A percentile compares a stretch with the other conserved stretches of the same genome.
phyloP scores from a whole-genome alignment of 2,113 vertebrate species.

The Salvelinus sp. region DNA sequence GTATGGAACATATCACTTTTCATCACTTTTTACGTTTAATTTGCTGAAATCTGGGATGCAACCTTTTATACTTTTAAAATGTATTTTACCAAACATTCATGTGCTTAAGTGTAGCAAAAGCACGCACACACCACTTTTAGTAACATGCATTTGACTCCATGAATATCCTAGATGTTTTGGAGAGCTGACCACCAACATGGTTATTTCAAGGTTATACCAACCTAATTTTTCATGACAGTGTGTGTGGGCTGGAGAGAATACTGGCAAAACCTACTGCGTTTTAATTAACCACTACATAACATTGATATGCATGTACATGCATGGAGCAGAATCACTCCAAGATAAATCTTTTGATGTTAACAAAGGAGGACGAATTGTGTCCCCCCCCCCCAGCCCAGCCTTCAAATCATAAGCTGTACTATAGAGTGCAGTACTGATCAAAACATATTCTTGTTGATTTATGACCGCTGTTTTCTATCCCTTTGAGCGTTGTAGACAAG shows the following conservation, averaged over 20 bases:
- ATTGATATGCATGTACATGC: not conserved
- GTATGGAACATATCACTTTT: too few relatives aligned
- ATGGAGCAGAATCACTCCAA: constrained; percentile 3
- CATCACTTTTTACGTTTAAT: too few relatives aligned
- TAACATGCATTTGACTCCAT: not conserved
- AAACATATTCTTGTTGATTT: not conserved
- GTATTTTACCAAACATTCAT: not conserved
- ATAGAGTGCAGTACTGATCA: not conserved
- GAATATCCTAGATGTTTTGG: constrained; percentile 18
- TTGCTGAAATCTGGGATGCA: too few relatives aligned
- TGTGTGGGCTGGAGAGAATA: constrained; percentile 24
- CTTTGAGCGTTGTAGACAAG: not conserved
- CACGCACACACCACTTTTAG: not conserved
- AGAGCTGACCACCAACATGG: not conserved
- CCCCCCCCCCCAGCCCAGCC: too few relatives aligned
- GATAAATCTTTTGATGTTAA: not conserved
- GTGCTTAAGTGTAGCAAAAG: too few relatives aligned
- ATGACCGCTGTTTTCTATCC: too few relatives aligned
- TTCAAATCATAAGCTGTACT: too few relatives aligned
- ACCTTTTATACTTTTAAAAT: not conserved
- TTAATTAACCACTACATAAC: constrained; percentile 24
- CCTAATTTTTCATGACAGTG: constrained; percentile 20
- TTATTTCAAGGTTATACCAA: constrained; percentile 18
- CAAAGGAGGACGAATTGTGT: too few relatives aligned
- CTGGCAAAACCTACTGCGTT: not conserved